These are phyloP conservation scores for Teleiodes luculella DNA, from an alignment of 2,888 invertebrate species.

Conservation along the genomic window DNA sequence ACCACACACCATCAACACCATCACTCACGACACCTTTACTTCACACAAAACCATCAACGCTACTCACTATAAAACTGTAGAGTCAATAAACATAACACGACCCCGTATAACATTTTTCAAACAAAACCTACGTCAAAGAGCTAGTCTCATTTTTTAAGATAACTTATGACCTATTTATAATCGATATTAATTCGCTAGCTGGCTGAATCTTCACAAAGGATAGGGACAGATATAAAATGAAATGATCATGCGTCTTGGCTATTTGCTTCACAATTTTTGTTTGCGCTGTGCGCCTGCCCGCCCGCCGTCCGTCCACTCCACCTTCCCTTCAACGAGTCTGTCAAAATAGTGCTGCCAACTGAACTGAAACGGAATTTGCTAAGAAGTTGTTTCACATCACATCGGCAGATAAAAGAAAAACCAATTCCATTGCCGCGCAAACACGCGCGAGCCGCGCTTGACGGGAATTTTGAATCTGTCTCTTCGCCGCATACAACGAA, in stretches of 20 bases:
- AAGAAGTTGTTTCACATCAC: too few relatives aligned
- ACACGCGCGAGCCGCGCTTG: too few relatives aligned
- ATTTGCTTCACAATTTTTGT: slow-evolving; percentile 37
- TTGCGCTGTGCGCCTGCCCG: slow-evolving; percentile 25
- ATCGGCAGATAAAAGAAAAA: too few relatives aligned
- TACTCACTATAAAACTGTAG: slow-evolving; percentile 60
- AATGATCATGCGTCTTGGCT: slow-evolving; percentile 70
- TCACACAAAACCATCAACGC: slow-evolving; percentile 29
- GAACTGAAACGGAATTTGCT: background rate
- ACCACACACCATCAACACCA: slow-evolving; percentile 9
- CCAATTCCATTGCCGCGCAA: too few relatives aligned
- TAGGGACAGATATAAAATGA: slow-evolving; percentile 41
- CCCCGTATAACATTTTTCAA: slow-evolving; percentile 50
- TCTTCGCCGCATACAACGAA: too few relatives aligned
- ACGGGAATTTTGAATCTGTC: too few relatives aligned
- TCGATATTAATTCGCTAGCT: slow-evolving; percentile 63
- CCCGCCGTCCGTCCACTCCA: slow-evolving; percentile 3
- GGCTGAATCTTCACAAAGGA: slow-evolving; percentile 51
- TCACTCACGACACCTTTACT: slow-evolving; percentile 27
- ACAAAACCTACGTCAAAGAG: slow-evolving; percentile 36
- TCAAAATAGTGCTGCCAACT: background rate
- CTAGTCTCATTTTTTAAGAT: slow-evolving; percentile 48
- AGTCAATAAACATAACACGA: slow-evolving; percentile 56
- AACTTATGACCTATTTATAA: slow-evolving; percentile 62
- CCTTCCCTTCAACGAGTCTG: slow-evolving; percentile 7